These are phyloP conservation scores for Patella pellucida DNA, from an alignment of 2,888 invertebrate genomes.

Conservation along the genomic window DNA sequence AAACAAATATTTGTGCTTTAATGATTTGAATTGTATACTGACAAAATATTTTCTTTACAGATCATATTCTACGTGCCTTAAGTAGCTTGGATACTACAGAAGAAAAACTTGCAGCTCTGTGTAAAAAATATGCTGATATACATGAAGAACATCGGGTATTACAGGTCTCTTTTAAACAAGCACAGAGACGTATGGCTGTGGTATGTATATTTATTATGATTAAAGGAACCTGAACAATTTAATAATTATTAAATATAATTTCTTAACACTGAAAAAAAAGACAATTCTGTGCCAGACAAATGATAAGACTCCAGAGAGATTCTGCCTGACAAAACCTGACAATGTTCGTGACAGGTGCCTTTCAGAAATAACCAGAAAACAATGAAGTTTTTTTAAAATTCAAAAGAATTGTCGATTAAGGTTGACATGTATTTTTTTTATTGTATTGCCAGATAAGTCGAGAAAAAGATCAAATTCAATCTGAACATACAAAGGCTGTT, in stretches of 20 bases:
- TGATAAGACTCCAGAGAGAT: no score
- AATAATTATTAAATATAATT: no score
- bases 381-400: no score
- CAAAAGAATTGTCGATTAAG: no score
- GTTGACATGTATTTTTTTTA: no score
- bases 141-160: slow-evolving; percentile 78
- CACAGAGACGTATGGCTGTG: slow-evolving; percentile 65
- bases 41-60: slow-evolving; percentile 48
- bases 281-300: no score
- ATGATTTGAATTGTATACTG: background rate
- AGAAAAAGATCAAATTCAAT: slow-evolving; percentile 86
- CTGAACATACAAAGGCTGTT: slow-evolving; percentile 86
- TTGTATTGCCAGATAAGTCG: slow-evolving; percentile 73
- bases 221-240: background rate
- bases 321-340: no score
- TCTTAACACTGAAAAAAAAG: no score
- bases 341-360: no score
- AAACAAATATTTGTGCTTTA: no score
- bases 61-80: slow-evolving; percentile 77
- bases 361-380: no score
- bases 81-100: slow-evolving; percentile 75
- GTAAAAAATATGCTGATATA: slow-evolving; percentile 83
- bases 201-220: slow-evolving; percentile 44
- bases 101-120: slow-evolving; percentile 80
- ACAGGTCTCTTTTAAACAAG: slow-evolving; percentile 67